Evolutionary conservation across 2,888 invertebrate genomes (phyloP).

Genomic region (Archaeoteleia sp.): DNA sequence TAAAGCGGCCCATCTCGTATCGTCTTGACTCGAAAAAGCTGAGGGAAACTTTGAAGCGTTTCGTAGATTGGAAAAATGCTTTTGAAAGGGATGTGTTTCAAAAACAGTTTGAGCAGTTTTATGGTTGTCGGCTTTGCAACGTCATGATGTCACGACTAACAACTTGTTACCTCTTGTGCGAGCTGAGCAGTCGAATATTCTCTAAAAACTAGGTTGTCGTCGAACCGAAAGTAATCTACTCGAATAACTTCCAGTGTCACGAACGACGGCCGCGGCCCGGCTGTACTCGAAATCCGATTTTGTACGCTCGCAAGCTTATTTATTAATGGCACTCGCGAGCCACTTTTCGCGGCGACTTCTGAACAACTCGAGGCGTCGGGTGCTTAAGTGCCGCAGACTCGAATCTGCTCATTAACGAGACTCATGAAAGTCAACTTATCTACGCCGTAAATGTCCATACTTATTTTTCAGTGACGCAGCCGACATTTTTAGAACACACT

Average conservation of each 20-base stretch:
- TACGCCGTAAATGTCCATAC: slow-evolving; percentile 7
- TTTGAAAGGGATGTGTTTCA: slow-evolving; percentile 7
- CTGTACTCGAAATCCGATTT: slow-evolving; percentile 40
- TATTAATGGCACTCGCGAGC: slow-evolving; percentile 32
- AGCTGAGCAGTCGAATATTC: slow-evolving; percentile 38
- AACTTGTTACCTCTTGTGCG: slow-evolving; percentile 33
- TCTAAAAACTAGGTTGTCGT: slow-evolving; percentile 51
- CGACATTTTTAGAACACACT: slow-evolving; percentile 4
- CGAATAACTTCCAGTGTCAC: slow-evolving; percentile 48
- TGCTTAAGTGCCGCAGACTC: not conserved
- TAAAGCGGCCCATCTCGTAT: no score
- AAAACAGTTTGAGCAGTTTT: slow-evolving; percentile 23
- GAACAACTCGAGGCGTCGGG: slow-evolving; percentile 13
- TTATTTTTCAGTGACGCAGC: slow-evolving; percentile 12
- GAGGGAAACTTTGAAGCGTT: not conserved
- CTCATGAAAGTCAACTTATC: slow-evolving; percentile 23
- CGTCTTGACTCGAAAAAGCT: no score
- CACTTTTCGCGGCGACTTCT: slow-evolving; percentile 15
- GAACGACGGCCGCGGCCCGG: slow-evolving; percentile 9
- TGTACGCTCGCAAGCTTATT: slow-evolving; percentile 30
- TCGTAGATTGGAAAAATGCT: slow-evolving; percentile 5
- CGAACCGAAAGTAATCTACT: slow-evolving; percentile 57
- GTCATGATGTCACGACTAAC: slow-evolving; percentile 30
- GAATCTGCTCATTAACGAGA: slow-evolving; percentile 23
- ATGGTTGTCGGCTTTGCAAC: slow-evolving; percentile 20